Conservation (phyloP, 2,113 vertebrate genomes). For the Indicator indicator region DNA sequence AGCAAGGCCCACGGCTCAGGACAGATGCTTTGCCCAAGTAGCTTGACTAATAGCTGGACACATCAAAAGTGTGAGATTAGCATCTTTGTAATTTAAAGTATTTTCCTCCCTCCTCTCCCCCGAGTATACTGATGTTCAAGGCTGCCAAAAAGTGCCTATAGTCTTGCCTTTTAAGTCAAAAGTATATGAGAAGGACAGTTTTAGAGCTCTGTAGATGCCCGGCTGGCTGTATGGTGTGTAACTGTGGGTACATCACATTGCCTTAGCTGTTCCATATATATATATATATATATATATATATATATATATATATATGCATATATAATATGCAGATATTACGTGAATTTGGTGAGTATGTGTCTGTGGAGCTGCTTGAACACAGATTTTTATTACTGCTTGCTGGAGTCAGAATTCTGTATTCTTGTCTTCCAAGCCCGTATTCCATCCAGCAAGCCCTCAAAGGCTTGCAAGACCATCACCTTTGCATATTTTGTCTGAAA, state of each 20-base stretch:
- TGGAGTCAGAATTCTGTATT: slow-evolving; percentile 24
- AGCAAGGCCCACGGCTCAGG: neutral
- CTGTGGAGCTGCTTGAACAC: slow-evolving; percentile 14
- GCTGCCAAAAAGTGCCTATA: slow-evolving; percentile 30
- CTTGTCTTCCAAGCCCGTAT: neutral
- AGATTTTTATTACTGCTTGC: slow-evolving; percentile 37
- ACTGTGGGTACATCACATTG: neutral
- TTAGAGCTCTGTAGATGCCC: slow-evolving; percentile 28
- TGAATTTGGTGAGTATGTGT: slow-evolving; percentile 12
- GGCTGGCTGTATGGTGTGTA: neutral
- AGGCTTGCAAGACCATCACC: slow-evolving; percentile 60
- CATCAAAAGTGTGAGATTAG: slow-evolving; percentile 36
- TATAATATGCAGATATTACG: neutral
- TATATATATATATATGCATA: neutral
- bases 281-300: too few relatives aligned
- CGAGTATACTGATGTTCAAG: neutral
- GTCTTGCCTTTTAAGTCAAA: slow-evolving; percentile 48
- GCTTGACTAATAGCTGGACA: neutral
- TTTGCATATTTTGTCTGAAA: slow-evolving; percentile 65
- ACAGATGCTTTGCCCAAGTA: neutral
- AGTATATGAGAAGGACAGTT: neutral
- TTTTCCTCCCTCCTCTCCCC: slow-evolving; percentile 45
- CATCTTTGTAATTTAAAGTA: slow-evolving; percentile 54
- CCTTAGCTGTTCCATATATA: slow-evolving; percentile 15
- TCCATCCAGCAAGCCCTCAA: slow-evolving; percentile 43